Evolutionary conservation across 1,140 invertebrate species (phyloP), one percentile per base, ranked within the genome.

Genomic region (Magallana angulata): DNA sequence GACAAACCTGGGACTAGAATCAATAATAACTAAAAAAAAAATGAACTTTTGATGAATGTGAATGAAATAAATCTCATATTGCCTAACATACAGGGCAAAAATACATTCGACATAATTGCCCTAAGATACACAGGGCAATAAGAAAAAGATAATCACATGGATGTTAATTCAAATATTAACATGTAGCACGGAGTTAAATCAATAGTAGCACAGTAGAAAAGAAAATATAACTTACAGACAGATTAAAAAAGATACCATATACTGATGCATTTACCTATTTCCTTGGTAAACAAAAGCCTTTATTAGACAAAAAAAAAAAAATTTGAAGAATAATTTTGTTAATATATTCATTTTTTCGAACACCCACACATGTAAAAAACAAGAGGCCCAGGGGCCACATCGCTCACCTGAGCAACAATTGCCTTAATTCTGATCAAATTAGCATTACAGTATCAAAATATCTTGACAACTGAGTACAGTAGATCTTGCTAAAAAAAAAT

Each of bases 331-430:
- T 76, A 18, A 76, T 8, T 30, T 76, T 36, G 24, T 24, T 71
- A 71, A 71, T 7, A 71, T 71, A n/a, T 36, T 76, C 68, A 76
- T 76, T 30, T 24, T 76, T 76, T 76, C 68, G 30, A 48, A 30
- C 68, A 76, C 18, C 68, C 68, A 76, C 68, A 76, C 68, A 64
- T 64, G 16, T 36, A 36, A 76, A 76, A 71, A 71, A n/a, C n/a
- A n/a, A n/a, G n/a, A n/a, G n/a, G n/a, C n/a, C n/a, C n/a, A n/a
- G n/a, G n/a, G n/a, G n/a, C n/a, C n/a, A n/a, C n/a, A n/a, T n/a
- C n/a, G n/a, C n/a, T n/a, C n/a, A n/a, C n/a, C n/a, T n/a, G n/a
- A n/a, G n/a, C n/a, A n/a, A n/a, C n/a, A n/a, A n/a, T n/a, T n/a
- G n/a, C n/a, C n/a, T n/a, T n/a, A n/a, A n/a, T n/a, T n/a, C n/a